Base-by-base conservation (phyloP, 2,797 vertebrate species). In the Lacerta agilis region DNA sequence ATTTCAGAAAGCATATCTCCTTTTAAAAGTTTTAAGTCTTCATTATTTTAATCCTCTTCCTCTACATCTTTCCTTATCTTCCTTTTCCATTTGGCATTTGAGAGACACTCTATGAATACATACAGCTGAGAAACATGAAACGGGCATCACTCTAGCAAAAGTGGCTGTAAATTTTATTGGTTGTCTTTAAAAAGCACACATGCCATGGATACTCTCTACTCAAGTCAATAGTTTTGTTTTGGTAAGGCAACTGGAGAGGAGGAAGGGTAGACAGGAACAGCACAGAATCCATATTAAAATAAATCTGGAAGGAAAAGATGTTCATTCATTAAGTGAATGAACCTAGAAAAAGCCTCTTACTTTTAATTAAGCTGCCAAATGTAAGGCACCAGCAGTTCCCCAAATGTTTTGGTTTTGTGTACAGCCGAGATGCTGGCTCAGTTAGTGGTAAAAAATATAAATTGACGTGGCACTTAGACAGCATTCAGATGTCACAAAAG, bases 161-260 rank as follows among this genome's bases (percentile, higher is more conserved):
- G 88, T 87, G 85, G 75, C 41, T 93, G 58, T 75, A 83, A 2
- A 83, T 88, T 91, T 91, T 87, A 85, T 88, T 87, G 75, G 25
- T 91, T 94, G 94, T 43, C 91, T 94, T 94, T 93, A 94, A 84
- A 95, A 95, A 87, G 79, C 38, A 76, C 72, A 1, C 82, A 79
- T 94, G 94, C 81, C 90, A 80, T 86, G 64, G 90, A 77, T 93
- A 91, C n/a, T 71, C n/a, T 71, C 87, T 90, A 67, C 87, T 79
- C 79, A 89, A 79, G 85, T 77, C 92, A 94, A 92, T 85, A 94
- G 92, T 94, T 94, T 61, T 84, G 49, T 87, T 89, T 86, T 10
- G 75, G 78, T 87, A 89, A 92, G 85, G 89, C 8, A 20, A 27
- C 20, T 58, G 55, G 36, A 79, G 55, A 20, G 80, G n/a, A 29